phyloP scores from a whole-genome alignment of 2,797 vertebrate genomes.

The Sebastes flavidus region DNA sequence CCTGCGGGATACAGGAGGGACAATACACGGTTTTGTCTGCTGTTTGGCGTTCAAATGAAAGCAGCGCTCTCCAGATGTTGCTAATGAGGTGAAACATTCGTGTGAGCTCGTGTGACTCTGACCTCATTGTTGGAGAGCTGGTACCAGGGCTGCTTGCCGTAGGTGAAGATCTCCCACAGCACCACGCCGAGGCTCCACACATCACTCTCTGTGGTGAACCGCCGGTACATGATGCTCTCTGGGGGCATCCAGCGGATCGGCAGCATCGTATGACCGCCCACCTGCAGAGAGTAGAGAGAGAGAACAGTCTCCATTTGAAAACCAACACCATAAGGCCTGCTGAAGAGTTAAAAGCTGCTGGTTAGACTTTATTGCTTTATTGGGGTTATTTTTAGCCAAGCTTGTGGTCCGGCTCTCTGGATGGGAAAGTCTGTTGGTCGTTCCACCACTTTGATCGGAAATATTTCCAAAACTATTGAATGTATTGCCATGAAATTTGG shows the following conservation, averaged over 20 bases:
- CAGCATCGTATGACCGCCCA: constrained; percentile 98
- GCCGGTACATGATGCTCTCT: constrained; percentile 99
- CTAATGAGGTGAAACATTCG: background rate
- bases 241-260: constrained; percentile 99
- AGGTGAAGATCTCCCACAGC: constrained; percentile 99
- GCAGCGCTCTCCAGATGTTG: background rate
- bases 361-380: background rate
- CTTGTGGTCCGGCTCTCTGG: background rate
- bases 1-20: constrained; percentile 75
- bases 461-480: background rate
- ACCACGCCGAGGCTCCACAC: constrained; percentile 99
- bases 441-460: background rate
- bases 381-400: background rate
- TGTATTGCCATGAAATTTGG: background rate
- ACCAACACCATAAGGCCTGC: background rate
- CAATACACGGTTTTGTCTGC: background rate
- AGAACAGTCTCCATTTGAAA: background rate
- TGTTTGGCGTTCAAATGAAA: background rate
- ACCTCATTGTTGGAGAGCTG: constrained; percentile 99
- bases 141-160: constrained; percentile 99
- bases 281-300: constrained; percentile 75
- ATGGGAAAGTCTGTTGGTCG: background rate
- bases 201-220: constrained; percentile 98
- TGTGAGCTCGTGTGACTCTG: constrained; percentile 32
- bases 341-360: background rate